A percentile compares a stretch with the other conserved stretches of the same genome.
Conservation (phyloP, 2,888 invertebrate genomes). For the Folsomia candida region DNA sequence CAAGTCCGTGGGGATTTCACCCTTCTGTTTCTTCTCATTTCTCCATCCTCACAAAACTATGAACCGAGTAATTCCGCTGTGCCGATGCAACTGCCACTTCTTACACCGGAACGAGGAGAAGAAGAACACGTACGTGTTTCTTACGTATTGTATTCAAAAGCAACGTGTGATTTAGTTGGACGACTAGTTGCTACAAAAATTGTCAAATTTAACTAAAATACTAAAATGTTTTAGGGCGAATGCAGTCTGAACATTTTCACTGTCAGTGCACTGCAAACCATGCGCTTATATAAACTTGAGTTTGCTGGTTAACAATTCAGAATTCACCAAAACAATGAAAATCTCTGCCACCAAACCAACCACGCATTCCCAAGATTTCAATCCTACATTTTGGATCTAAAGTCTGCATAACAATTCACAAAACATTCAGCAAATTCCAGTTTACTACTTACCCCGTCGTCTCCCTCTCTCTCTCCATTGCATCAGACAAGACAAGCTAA, state of each 20-base stretch:
- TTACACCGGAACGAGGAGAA: not conserved
- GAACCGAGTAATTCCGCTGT: not conserved
- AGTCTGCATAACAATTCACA: slow-evolving; percentile 3
- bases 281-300: too few species aligned
- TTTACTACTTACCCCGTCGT: not conserved
- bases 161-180: too few species aligned
- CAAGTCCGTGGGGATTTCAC: not conserved
- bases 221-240: too few species aligned
- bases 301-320: not conserved
- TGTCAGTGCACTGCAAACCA: too few species aligned
- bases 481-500: not conserved
- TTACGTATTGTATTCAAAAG: too few species aligned
- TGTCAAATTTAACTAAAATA: too few species aligned
- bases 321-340: not conserved
- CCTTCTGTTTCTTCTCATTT: not conserved
- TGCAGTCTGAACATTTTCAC: too few species aligned
- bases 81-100: too few species aligned
- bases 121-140: too few species aligned
- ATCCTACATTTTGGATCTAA: not conserved
- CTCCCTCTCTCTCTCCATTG: not conserved
- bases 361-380: not conserved
- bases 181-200: too few species aligned
- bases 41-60: not conserved
- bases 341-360: not conserved
- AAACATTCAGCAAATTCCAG: not conserved